Conservation (phyloP, 2,113 vertebrate species). For the Lamprologus tigripictilis region DNA sequence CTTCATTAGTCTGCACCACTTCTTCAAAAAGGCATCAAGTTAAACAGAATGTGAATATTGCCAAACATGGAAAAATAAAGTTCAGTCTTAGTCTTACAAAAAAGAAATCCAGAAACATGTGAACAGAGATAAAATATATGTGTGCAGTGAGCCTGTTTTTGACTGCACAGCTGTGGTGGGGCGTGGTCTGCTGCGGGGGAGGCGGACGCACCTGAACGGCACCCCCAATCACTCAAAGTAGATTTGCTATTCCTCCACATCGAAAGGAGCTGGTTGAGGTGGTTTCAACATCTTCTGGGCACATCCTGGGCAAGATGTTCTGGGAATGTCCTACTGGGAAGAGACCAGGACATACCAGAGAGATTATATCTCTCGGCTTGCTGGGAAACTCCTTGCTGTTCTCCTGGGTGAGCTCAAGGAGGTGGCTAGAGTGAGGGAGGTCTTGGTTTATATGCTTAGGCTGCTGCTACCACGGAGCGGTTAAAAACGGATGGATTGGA, state of each 20-base stretch:
- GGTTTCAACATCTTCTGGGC: neutral
- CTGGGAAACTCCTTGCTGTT: neutral
- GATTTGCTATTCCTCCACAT: neutral
- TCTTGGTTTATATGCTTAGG: neutral
- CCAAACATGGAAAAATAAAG: neutral
- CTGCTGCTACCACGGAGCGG: fast-evolving
- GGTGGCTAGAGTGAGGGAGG: neutral
- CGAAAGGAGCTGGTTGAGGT: neutral
- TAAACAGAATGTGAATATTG: neutral
- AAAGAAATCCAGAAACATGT: neutral
- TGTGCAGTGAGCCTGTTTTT: neutral
- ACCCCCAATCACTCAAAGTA: neutral
- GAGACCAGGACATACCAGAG: neutral
- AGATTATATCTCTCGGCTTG: neutral
- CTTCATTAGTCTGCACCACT: neutral
- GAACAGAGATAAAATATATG: neutral
- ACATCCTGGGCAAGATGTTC: neutral
- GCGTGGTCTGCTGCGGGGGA: neutral
- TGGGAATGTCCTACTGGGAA: neutral
- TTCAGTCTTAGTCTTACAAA: neutral
- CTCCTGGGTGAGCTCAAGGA: neutral
- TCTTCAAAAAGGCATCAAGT: neutral
- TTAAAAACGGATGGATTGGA: neutral
- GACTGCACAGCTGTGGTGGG: neutral
- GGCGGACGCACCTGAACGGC: neutral